Base-by-base conservation (phyloP, 2,888 invertebrate species). In the Lepidocyrtinus sp. region DNA sequence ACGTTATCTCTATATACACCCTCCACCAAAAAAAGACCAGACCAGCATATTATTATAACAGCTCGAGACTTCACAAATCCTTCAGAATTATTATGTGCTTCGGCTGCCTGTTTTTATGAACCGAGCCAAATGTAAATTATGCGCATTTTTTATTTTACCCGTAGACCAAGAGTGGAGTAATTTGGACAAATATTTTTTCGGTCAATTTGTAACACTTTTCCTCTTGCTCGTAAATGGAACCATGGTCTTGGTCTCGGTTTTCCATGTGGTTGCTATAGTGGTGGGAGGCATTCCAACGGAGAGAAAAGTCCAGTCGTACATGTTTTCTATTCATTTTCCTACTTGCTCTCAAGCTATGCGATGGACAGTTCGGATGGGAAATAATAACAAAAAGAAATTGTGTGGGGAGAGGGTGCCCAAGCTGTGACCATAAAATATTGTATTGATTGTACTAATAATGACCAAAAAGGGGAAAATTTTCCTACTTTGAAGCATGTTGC, bases 401-500 rank as follows among this genome's bases (percentile, higher is more conserved):
- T 36, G 12, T 36, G 36, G 36, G 12, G n/a, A n/a, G n/a, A n/a
- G n/a, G n/a, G 79, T 74, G 79, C 68, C 59, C 79, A 79, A 79
- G 79, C 79, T 79, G 79, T 79, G 79, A 68, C 79, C 79, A 74
- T 79, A 74, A 79, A 79, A 79, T 79, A 79, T 79, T 79, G 73
- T 73, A 79, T 79, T 79, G 79, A 79, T 79, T 73, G 79, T 74
- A 63, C 79, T 79, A n/a, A 73, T 79, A 73, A 79, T 78, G 79
- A 79, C 73, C 79, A 79, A 63, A 73, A 55, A 45, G 79, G 69
- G 73, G 73, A 50, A 61, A 70, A 68, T 36, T 69, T 69, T 79
- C 73, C 24, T 36, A 65, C 55, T 36, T 12, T 36, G 36, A 12
- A 36, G 5, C 5, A 36, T 36, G 12, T n/a, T n/a, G n/a, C n/a